These are phyloP conservation scores for Galendromus occidentalis DNA, from an alignment of 1,140 invertebrate genomes.

Conservation along the genomic window DNA sequence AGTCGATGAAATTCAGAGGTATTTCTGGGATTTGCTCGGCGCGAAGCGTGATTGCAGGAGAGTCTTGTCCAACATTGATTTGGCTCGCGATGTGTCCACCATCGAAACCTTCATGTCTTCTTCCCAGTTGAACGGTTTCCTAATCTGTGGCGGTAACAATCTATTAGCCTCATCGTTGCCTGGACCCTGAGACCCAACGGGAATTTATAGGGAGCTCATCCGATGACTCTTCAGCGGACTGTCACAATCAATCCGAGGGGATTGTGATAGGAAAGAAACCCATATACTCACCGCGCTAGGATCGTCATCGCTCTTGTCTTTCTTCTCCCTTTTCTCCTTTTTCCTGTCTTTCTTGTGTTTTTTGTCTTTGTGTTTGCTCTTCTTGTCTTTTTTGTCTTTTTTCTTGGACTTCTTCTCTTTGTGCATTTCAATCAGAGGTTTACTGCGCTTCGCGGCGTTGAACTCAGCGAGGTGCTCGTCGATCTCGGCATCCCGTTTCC, in stretches of 20 bases:
- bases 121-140: neutral
- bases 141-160: no score
- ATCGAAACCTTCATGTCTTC: neutral
- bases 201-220: no score
- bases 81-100: neutral
- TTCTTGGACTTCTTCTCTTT: neutral
- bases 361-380: neutral
- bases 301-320: neutral
- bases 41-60: neutral
- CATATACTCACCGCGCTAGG: neutral
- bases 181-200: no score
- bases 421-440: neutral
- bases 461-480: neutral
- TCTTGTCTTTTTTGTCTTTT: neutral
- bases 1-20: neutral
- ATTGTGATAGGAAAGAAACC: no score
- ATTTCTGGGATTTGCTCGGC: neutral
- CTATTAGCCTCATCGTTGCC: no score
- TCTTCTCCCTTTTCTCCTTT: neutral
- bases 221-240: no score
- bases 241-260: no score
- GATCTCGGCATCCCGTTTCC: neutral
- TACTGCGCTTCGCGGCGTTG: slow-evolving; percentile 2
- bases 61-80: neutral
- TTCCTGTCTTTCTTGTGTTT: neutral